phyloP scores from a whole-genome alignment of 2,888 invertebrate species.

The Autographa pulchrina region DNA sequence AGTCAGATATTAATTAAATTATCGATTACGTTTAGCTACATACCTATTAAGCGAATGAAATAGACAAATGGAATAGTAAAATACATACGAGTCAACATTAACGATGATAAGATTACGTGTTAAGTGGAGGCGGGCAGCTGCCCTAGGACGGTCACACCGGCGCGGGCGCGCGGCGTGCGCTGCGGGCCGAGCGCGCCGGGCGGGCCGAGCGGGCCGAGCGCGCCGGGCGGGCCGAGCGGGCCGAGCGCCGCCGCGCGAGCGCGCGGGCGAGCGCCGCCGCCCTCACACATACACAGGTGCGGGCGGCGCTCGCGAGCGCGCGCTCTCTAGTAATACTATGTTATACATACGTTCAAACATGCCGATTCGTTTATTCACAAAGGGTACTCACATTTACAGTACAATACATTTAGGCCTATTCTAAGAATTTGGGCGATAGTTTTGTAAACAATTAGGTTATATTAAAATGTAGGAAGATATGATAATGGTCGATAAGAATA shows the following conservation, averaged over 20 bases:
- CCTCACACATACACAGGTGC: not conserved
- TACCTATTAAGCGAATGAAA: slow-evolving; percentile 47
- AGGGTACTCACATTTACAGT: not conserved
- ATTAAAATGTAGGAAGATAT: slow-evolving; percentile 64
- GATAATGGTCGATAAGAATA: slow-evolving; percentile 54
- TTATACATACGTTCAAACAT: slow-evolving; percentile 45
- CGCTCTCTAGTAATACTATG: slow-evolving; percentile 35
- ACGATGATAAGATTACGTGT: slow-evolving; percentile 53
- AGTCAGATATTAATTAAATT: slow-evolving; percentile 13
- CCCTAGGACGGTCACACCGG: slow-evolving; percentile 68
- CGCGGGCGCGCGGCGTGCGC: slow-evolving; percentile 31
- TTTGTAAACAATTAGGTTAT: slow-evolving; percentile 54
- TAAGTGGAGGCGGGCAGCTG: slow-evolving; percentile 34
- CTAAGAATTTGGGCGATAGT: slow-evolving; percentile 59
- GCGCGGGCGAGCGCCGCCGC: slow-evolving; percentile 14
- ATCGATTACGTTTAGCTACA: slow-evolving; percentile 26
- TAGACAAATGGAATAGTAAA: slow-evolving; percentile 57
- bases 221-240: too few relatives aligned
- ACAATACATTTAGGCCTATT: slow-evolving; percentile 58
- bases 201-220: too few relatives aligned
- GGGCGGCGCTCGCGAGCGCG: slow-evolving; percentile 20
- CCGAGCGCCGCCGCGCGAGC: slow-evolving; percentile 19
- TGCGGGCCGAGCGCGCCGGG: slow-evolving; percentile 17
- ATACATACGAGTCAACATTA: slow-evolving; percentile 71
- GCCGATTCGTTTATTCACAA: slow-evolving; percentile 45